phyloP scores from a whole-genome alignment of 2,888 invertebrate genomes.

The Osmoderma eremita region DNA sequence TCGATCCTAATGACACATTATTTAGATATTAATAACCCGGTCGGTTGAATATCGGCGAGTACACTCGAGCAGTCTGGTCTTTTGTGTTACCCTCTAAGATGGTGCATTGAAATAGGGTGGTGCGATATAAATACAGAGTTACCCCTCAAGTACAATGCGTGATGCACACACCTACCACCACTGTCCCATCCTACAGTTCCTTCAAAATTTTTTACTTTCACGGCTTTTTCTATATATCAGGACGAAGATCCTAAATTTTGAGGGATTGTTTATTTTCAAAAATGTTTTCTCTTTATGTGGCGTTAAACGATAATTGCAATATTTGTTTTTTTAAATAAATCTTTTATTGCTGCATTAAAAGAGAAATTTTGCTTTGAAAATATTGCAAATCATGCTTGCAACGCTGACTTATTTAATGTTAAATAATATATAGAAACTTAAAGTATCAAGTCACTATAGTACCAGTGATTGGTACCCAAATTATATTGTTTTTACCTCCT shows the following conservation, averaged over 20 bases:
- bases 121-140: constrained; percentile 40
- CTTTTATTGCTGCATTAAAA: no score
- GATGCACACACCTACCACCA: constrained; percentile 31
- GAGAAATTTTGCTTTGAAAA: no score
- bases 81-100: constrained; percentile 52
- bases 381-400: no score
- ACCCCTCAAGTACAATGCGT: constrained; percentile 41
- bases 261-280: not conserved
- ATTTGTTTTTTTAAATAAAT: no score
- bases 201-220: constrained; percentile 28
- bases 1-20: constrained; percentile 47
- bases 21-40: constrained; percentile 50
- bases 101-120: constrained; percentile 53
- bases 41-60: constrained; percentile 46
- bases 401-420: no score
- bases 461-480: no score
- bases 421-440: no score
- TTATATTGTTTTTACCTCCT: no score
- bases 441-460: no score
- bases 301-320: no score
- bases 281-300: no score
- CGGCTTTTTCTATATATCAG: not conserved
- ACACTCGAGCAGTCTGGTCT: constrained; percentile 51
- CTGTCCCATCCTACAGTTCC: constrained; percentile 28
- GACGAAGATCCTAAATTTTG: no score